Evolutionary conservation across 2,797 vertebrate genomes (phyloP).

Genomic region (Xiphophorus birchmanni): DNA sequence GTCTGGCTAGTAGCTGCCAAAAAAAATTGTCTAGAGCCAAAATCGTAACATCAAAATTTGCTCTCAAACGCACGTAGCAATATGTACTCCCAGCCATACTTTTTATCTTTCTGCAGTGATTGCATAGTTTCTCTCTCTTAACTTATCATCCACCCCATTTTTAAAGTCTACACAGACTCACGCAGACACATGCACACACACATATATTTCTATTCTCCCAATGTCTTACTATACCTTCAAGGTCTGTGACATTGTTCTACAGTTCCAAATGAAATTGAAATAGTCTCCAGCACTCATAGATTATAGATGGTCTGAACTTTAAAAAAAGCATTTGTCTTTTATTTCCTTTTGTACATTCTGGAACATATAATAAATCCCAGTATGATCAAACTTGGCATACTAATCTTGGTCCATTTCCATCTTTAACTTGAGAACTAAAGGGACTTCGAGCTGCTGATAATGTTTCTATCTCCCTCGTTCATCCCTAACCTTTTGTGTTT

Average conservation of each 20-base stretch:
- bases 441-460: slow-evolving; percentile 62
- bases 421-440: slow-evolving; percentile 67
- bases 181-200: neutral
- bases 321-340: slow-evolving; percentile 54
- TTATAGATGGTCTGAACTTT: slow-evolving; percentile 61
- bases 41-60: slow-evolving; percentile 24
- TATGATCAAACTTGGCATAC: slow-evolving; percentile 60
- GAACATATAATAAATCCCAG: slow-evolving; percentile 66
- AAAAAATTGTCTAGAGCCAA: neutral
- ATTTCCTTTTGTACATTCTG: slow-evolving; percentile 60
- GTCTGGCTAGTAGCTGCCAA: neutral
- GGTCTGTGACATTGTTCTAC: slow-evolving; percentile 58
- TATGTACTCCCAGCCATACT: neutral
- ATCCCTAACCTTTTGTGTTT: slow-evolving; percentile 68
- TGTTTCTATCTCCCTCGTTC: slow-evolving; percentile 58
- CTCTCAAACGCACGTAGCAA: neutral
- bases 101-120: neutral
- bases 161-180: neutral
- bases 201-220: slow-evolving; percentile 15
- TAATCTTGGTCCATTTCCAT: slow-evolving; percentile 68
- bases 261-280: slow-evolving; percentile 63
- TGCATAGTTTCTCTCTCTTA: neutral
- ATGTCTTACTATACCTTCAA: slow-evolving; percentile 44
- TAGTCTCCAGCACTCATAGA: slow-evolving; percentile 38
- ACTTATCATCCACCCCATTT: neutral